Base-by-base conservation (phyloP, 2,113 vertebrate species). In the Conger conger region DNA sequence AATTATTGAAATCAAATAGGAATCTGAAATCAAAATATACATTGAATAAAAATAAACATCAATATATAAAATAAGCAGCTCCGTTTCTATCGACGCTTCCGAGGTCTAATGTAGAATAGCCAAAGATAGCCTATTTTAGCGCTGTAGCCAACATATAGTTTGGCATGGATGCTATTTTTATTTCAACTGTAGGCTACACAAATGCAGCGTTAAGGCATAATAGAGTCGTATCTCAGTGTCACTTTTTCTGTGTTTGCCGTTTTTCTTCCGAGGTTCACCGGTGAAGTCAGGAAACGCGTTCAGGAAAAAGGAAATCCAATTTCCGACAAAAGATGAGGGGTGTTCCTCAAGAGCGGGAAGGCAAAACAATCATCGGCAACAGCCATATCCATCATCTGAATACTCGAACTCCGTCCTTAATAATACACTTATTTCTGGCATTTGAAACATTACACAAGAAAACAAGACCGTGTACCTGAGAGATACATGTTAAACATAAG, bases 301-400 rank as follows among this genome's bases (percentile, higher is more conserved):
- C 98, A 99, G 98, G 98, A 99, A 99, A 97, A 96, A 98, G 97
- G 97, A 99, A 97, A 98, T 99, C 98, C 97, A 97, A 96, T 97
- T 97, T 97, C 96, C 94, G 96, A 97, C 95, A 92, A 93, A 93
- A 94, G 94, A 94, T 91, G 93, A 93, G 93, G 93, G 90, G 91
- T 86, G 91, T 92, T 91, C 87, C 91, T 76, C 33, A 6, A 91
- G 91, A 92, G 87, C 89, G 89, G 91, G 91, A 88, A 85, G 87
- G 91, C 87, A 89, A 87, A 89, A 88, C 90, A 88, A 84, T 86
- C 81, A 84, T 84, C 18, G 37, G 87, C 87, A 68, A 86, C 73
- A 89, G 53, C 50, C 63, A 78, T 76, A 87, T 79, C 54, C 88
- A 1, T 11, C 63, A 81, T 30, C 82, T n/a, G 86, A 76, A 85